Evolutionary conservation across 2,888 invertebrate species (phyloP), one percentile per base, ranked within the genome.

Genomic region (Mamestra brassicae): DNA sequence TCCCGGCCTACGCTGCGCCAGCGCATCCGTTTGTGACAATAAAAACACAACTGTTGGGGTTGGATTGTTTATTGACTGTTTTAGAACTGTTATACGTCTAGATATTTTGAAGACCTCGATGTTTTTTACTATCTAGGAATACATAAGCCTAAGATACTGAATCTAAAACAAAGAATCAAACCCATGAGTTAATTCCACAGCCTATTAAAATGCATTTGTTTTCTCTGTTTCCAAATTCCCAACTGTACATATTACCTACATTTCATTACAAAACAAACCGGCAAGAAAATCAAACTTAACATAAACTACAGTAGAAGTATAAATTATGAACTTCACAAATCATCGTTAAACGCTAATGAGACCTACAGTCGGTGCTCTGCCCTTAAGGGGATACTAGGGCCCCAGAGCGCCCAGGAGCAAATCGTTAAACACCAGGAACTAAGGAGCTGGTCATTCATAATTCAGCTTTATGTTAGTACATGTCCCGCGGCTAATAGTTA

Each of bases 401-500:
- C 55, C 52, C 64, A 72, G 65, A 67, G 74, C 47, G 65, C 72
- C 60, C 69, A 78, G 79, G 67, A 83, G 81, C 77, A 74, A 80
- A 84, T 86, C 76, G 74, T 86, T 85, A 81, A 72, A 86, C 76
- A 80, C 76, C 68, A 71, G 74, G 78, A 81, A 78, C 83, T 72
- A 83, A 81, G 76, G 52, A 86, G 70, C 52, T 65, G 62, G 65
- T 80, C 81, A 86, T 87, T 87, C 83, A 89, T 88, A 88, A 88
- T 83, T 85, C 78, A 85, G 71, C 78, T 90, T 87, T 90, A 88
- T 85, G 78, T 87, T 88, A 86, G 80, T 87, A 87, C 85, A 85
- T 86, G 87, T 87, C 88, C 88, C 78, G 79, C 80, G 81, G 86
- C 80, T 86, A 86, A 90, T 89, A 89, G 83, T 90, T 90, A 91